Evolutionary conservation across 1,140 invertebrate genomes (phyloP).

Genomic region (Diploscapter pachys): DNA sequence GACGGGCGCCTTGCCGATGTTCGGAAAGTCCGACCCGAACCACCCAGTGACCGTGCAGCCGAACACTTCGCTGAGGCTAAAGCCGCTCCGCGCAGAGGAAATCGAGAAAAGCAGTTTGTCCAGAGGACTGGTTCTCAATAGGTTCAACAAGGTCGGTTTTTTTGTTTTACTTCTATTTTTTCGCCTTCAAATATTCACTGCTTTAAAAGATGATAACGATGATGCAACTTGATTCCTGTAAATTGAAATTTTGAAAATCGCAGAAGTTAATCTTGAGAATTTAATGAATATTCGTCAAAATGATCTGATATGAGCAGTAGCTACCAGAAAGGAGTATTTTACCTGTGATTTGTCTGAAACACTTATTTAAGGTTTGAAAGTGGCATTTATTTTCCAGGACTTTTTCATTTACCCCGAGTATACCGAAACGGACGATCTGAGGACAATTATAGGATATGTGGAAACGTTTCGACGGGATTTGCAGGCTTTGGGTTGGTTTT

Average conservation of each 20-base stretch:
- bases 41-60: too few species aligned
- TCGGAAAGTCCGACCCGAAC: constrained; percentile 1
- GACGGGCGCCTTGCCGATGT: background rate
- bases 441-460: constrained; percentile 45
- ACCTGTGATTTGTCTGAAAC: background rate
- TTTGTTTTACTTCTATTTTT: constrained; percentile 5
- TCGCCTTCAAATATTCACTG: too few species aligned
- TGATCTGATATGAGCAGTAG: too few species aligned
- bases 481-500: constrained; percentile 34
- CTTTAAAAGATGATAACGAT: too few species aligned
- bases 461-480: constrained; percentile 38
- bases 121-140: constrained; percentile 50
- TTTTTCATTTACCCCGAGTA: constrained; percentile 58
- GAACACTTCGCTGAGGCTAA: too few species aligned
- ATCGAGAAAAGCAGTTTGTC: constrained; percentile 53
- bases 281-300: too few species aligned
- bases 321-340: background rate
- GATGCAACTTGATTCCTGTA: too few species aligned
- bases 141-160: constrained; percentile 53
- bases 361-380: constrained; percentile 2
- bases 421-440: constrained; percentile 45
- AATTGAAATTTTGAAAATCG: too few species aligned
- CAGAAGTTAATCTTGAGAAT: too few species aligned
- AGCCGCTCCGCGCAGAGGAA: background rate
- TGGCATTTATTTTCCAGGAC: constrained; percentile 44